A percentile compares a stretch with the other conserved stretches of the same genome.
Conservation (phyloP, 2,888 invertebrate genomes). For the Caprella mutica region DNA sequence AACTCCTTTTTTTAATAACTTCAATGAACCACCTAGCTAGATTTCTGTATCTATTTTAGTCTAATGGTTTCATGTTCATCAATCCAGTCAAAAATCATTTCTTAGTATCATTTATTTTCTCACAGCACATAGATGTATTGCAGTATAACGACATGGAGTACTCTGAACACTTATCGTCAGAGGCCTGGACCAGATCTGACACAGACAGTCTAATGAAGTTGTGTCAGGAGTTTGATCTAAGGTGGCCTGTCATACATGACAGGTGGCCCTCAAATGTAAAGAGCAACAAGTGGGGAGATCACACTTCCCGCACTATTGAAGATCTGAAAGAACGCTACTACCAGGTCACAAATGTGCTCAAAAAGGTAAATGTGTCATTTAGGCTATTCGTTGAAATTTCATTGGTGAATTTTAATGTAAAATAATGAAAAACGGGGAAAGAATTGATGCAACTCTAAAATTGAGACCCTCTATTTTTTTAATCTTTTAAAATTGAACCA, state of each 20-base stretch:
- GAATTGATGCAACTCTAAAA: too few relatives aligned
- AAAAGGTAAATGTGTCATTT: constrained; percentile 52
- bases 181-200: constrained; percentile 80
- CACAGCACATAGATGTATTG: constrained; percentile 72
- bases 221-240: constrained; percentile 74
- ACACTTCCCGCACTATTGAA: constrained; percentile 59
- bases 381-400: background rate
- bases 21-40: too few relatives aligned
- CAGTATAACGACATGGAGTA: constrained; percentile 85
- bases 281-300: background rate
- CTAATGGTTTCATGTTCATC: too few relatives aligned
- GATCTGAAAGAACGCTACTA: constrained; percentile 95
- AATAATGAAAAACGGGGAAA: too few relatives aligned
- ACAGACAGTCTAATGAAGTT: constrained; percentile 93
- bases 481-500: too few relatives aligned
- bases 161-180: constrained; percentile 63
- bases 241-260: constrained; percentile 51
- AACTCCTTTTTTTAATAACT: too few relatives aligned
- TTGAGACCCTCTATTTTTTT: too few relatives aligned
- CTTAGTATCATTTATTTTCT: too few relatives aligned
- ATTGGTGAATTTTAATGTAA: background rate
- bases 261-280: constrained; percentile 19
- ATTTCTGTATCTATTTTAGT: too few relatives aligned
- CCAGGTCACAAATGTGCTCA: constrained; percentile 64
- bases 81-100: too few relatives aligned